A percentile compares a stretch with the other conserved stretches of the same genome.
Evolutionary conservation across 2,888 invertebrate species (phyloP).

Genomic region (Tanytarsus gracilentus): DNA sequence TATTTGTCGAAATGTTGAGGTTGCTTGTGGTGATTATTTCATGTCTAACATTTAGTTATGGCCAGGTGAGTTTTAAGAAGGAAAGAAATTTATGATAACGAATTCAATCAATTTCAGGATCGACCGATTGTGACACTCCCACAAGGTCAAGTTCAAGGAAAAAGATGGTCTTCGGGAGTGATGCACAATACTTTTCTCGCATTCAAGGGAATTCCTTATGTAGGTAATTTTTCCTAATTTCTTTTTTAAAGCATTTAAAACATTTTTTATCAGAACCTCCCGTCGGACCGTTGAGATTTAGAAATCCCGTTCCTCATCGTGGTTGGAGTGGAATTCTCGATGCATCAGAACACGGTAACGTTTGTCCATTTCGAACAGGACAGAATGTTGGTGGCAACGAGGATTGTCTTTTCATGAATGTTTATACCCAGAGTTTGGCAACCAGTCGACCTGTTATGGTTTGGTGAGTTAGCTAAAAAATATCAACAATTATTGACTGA

Average conservation of each 20-base stretch:
- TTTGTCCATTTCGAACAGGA: conserved; percentile 17
- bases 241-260: not conserved
- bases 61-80: too few relatives aligned
- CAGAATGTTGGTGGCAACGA: conserved; percentile 22
- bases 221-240: not conserved
- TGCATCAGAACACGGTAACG: conserved; percentile 14
- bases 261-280: conserved; percentile 16
- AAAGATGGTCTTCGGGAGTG: conserved; percentile 9
- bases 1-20: too few relatives aligned
- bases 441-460: conserved; percentile 30
- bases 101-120: too few relatives aligned
- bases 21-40: too few relatives aligned
- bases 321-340: conserved; percentile 30
- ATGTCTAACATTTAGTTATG: too few relatives aligned
- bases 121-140: not conserved
- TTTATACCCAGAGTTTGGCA: conserved; percentile 29
- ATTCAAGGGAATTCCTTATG: conserved; percentile 30
- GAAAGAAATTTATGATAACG: too few relatives aligned
- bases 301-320: conserved; percentile 29
- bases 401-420: conserved; percentile 31
- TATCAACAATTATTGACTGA: too few relatives aligned
- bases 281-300: conserved; percentile 27
- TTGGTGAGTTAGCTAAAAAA: not conserved
- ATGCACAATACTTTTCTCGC: conserved; percentile 17
- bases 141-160: conserved; percentile 1